Percentiles rank a stretch among this genome's conserved stretches.
Evolutionary conservation across 2,113 vertebrate species (phyloP).

Genomic region (Rhipidura dahli): DNA sequence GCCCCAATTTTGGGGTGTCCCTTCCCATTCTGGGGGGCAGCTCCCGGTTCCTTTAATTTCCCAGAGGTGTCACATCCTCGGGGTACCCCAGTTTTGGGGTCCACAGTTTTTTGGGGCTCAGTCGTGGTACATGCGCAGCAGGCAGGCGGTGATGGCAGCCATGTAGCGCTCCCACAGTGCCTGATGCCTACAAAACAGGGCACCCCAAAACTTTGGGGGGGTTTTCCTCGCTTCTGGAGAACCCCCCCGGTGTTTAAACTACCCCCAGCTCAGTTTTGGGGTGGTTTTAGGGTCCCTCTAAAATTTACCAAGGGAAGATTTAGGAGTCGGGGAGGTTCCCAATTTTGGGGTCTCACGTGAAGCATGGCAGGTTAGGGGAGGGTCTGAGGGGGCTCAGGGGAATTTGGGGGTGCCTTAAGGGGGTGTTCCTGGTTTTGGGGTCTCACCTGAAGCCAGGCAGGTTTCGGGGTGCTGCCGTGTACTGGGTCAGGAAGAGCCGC

Average conservation of each 20-base stretch:
- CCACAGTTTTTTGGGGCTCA: neutral
- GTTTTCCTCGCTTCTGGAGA: accelerated
- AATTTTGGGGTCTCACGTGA: neutral
- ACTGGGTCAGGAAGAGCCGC: neutral
- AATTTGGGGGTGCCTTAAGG: neutral
- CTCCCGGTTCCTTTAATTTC: accelerated
- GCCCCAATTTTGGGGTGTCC: too few relatives aligned
- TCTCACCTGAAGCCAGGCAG: neutral
- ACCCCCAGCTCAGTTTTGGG: too few relatives aligned
- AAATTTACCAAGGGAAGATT: accelerated
- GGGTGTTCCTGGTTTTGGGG: neutral
- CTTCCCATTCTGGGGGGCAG: neutral
- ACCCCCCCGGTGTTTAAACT: neutral
- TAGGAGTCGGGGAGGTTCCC: too few relatives aligned
- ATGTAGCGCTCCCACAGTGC: neutral
- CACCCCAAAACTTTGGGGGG: neutral
- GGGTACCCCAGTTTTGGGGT: neutral
- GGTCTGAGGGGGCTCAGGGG: neutral
- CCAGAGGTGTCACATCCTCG: neutral
- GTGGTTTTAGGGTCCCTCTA: neutral
- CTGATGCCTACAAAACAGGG: neutral
- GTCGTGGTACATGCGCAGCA: neutral
- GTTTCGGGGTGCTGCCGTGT: neutral
- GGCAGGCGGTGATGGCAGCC: neutral
- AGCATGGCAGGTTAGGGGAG: neutral